phyloP scores from a whole-genome alignment of 2,888 invertebrate genomes.

The Polia nebulosa region DNA sequence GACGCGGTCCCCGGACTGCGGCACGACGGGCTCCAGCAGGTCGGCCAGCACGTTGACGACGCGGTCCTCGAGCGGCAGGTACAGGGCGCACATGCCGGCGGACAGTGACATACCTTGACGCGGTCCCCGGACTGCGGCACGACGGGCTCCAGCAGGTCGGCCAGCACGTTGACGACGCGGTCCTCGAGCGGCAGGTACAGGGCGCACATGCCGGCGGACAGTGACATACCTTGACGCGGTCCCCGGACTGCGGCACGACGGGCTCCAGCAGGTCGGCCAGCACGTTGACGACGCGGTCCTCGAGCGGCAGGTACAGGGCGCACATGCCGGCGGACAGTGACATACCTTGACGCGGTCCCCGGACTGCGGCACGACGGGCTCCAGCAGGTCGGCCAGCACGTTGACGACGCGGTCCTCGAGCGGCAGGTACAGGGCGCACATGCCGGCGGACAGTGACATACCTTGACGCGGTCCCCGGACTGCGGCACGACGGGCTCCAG shows the following conservation, averaged over 20 bases:
- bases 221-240: conserved; percentile 76
- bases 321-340: not conserved
- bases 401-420: conserved; percentile 97
- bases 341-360: conserved; percentile 97
- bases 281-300: not conserved
- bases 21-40: conserved; percentile 97
- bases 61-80: conserved; percentile 96
- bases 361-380: conserved; percentile 96
- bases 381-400: conserved; percentile 96
- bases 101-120: conserved; percentile 92
- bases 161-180: not conserved
- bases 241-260: conserved; percentile 96
- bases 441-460: no score
- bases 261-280: conserved; percentile 96
- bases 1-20: conserved; percentile 96
- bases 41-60: conserved; percentile 96
- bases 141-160: not conserved
- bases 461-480: no score
- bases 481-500: not conserved
- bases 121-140: conserved; percentile 2
- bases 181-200: not conserved
- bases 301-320: no score
- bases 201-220: no score
- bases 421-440: conserved; percentile 97
- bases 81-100: conserved; percentile 97